Conservation (phyloP, 2,797 vertebrate species). For the Hippopotamyrus pictus region DNA sequence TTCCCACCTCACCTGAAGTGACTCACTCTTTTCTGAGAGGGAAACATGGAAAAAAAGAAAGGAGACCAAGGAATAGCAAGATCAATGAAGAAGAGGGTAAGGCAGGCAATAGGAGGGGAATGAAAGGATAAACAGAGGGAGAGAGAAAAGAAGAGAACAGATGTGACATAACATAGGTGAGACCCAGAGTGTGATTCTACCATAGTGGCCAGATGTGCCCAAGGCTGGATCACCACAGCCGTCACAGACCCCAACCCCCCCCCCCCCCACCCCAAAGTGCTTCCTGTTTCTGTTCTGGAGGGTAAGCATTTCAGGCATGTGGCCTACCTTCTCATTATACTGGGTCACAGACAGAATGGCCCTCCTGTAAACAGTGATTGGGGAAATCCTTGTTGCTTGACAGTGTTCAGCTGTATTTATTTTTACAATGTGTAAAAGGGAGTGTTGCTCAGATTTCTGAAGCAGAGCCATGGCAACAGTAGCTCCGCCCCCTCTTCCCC, state of each 20-base stretch:
- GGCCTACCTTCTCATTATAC: constrained; percentile 38
- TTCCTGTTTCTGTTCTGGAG: constrained; percentile 26
- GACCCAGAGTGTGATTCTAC: constrained; percentile 15
- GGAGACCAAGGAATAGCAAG: not conserved
- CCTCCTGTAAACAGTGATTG: constrained; percentile 42
- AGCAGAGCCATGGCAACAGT: constrained; percentile 28
- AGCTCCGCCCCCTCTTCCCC: not conserved
- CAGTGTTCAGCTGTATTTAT: not conserved
- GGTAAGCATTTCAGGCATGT: constrained; percentile 28
- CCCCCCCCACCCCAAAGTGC: not conserved
- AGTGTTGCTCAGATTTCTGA: constrained; percentile 19
- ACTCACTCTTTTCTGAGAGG: not conserved
- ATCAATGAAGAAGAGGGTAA: constrained; percentile 4
- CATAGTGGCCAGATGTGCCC: not conserved
- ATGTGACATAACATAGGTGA: constrained; percentile 18
- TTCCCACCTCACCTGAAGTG: not conserved
- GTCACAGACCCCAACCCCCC: not conserved
- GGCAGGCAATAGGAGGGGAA: not conserved
- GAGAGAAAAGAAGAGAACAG: constrained; percentile 26
- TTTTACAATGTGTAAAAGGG: constrained; percentile 8
- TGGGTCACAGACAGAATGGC: constrained; percentile 31
- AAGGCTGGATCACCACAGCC: not conserved
- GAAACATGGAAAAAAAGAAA: not conserved
- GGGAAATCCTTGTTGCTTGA: constrained; percentile 38
- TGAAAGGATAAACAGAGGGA: not conserved